Evolutionary conservation across 2,888 invertebrate species (phyloP), one percentile per base, ranked within the genome.

Genomic region (Troilus luridus): DNA sequence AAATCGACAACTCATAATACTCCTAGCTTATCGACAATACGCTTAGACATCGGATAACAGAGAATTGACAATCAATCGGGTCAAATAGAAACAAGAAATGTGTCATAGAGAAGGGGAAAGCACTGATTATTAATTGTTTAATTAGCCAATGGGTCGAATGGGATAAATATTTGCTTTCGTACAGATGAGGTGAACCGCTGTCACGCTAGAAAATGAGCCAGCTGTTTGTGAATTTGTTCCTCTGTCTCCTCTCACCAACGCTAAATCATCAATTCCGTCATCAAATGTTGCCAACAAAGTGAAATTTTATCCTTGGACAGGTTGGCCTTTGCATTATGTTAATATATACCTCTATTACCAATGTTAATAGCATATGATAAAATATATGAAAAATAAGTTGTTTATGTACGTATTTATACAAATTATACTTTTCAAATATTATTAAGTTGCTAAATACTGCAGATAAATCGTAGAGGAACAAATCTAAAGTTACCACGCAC

Each of bases 71-170:
- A 21, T 0, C 54, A 81, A 81, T 21, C 19, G 11, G 19, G 8
- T 5, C 77, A n/a, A n/a, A 64, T 24, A 12, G n/a, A 58, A n/a
- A 41, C 54, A 85, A n/a, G 85, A 56, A 56, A 85, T 21, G 21
- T n/a, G 11, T 85, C n/a, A n/a, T 21, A n/a, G n/a, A n/a, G n/a
- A n/a, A n/a, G 9, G 17, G n/a, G 12, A 56, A 21, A 41, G 10
- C 85, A 56, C n/a, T 85, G 85, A n/a, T 85, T 56, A 81, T 81
- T 81, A 81, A 85, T 85, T 85, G 85, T 85, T 85, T 85, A 85
- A 85, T 85, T 85, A 85, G 7, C n/a, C 85, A 9, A 56, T 0
- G 0, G 56, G 14, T 12, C 2, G 56, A 56, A 85, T n/a, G 56
- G 85, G 56, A 58, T 85, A 12, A 56, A 85, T 85, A 56, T 85